These are phyloP conservation scores for Parambassis ranga DNA, from an alignment of 2,797 vertebrate genomes.

Conservation along the genomic window DNA sequence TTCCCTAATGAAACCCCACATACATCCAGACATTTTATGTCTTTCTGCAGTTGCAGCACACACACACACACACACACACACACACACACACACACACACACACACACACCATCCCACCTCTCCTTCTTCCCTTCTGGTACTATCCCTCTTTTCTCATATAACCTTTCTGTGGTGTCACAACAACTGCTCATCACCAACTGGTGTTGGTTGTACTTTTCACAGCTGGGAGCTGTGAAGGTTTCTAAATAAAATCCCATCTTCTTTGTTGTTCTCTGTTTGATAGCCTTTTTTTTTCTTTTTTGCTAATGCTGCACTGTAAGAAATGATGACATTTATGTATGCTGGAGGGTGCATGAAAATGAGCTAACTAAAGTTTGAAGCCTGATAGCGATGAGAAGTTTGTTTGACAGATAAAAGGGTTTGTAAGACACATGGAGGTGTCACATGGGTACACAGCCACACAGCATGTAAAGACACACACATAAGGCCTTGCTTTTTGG, in stretches of 20 bases:
- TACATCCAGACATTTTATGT: constrained; percentile 24
- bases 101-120: background rate
- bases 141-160: constrained; percentile 29
- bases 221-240: constrained; percentile 13
- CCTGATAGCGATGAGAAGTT: constrained; percentile 25
- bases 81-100: background rate
- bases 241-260: constrained; percentile 32
- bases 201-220: constrained; percentile 28
- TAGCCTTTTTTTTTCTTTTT: constrained; percentile 10
- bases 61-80: background rate
- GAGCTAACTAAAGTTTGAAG: constrained; percentile 15
- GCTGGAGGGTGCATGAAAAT: constrained; percentile 27
- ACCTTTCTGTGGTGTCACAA: constrained; percentile 29
- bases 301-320: background rate
- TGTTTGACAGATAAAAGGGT: constrained; percentile 25
- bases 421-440: background rate
- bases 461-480: background rate
- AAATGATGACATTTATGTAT: constrained; percentile 12
- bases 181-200: constrained; percentile 28
- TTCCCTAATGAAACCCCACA: constrained; percentile 43
- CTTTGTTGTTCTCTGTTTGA: constrained; percentile 26
- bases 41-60: constrained; percentile 28
- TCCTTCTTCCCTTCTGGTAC: constrained; percentile 16
- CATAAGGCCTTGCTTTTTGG: no score
- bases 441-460: background rate